Conservation (phyloP, 2,797 vertebrate genomes). For the Bovichtus diacanthus region DNA sequence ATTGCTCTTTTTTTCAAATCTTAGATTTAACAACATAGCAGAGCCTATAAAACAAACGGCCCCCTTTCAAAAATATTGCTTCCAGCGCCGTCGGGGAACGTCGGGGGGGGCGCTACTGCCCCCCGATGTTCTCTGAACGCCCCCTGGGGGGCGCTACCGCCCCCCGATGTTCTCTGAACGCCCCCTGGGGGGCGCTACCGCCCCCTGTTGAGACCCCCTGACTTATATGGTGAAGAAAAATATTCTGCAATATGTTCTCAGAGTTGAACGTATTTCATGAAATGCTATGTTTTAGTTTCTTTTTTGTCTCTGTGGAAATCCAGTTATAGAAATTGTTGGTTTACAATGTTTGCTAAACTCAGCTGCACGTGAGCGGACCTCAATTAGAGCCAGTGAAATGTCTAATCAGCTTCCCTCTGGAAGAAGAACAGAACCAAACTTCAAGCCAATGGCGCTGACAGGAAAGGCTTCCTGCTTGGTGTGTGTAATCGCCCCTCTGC, state of each 20-base stretch:
- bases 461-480: slow-evolving; percentile 16
- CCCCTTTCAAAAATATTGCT: too few relatives aligned
- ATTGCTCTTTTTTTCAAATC: too few relatives aligned
- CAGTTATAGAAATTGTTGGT: background rate
- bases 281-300: background rate
- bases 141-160: too few relatives aligned
- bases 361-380: slow-evolving; percentile 30
- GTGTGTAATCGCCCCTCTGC: slow-evolving; percentile 43
- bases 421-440: slow-evolving; percentile 16
- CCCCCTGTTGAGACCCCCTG: too few relatives aligned
- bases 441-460: slow-evolving; percentile 33
- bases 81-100: too few relatives aligned
- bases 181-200: too few relatives aligned
- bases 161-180: too few relatives aligned
- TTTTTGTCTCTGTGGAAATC: slow-evolving; percentile 7
- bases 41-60: too few relatives aligned
- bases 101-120: too few relatives aligned
- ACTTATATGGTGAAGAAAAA: background rate
- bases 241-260: background rate
- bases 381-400: slow-evolving; percentile 41
- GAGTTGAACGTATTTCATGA: background rate
- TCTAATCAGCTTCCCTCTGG: slow-evolving; percentile 53
- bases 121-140: too few relatives aligned
- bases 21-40: too few relatives aligned
- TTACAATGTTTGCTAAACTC: slow-evolving; percentile 19